Conservation (phyloP, 2,113 vertebrate species). For the Struthidea cinerea region DNA sequence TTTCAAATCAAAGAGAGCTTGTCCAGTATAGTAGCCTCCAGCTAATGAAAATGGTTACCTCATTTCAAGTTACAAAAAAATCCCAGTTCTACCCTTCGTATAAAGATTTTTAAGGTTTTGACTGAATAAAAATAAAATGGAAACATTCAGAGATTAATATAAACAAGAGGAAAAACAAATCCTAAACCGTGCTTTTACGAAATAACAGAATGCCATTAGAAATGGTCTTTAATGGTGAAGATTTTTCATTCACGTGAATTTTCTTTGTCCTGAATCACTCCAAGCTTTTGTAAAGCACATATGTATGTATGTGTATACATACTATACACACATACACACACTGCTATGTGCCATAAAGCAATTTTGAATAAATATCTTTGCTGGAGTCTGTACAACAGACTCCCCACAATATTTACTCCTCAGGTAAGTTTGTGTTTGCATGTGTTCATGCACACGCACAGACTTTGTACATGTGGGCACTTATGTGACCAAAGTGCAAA, state of each 20-base stretch:
- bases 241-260: conserved; percentile 48
- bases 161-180: neutral
- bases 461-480: conserved; percentile 73
- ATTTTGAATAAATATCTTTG: conserved; percentile 65
- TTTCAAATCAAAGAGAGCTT: conserved; percentile 1
- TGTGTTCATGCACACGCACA: conserved; percentile 36
- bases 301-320: neutral
- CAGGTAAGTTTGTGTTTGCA: conserved; percentile 54
- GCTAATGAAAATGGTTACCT: neutral
- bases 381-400: conserved; percentile 34
- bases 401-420: conserved; percentile 54
- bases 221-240: conserved; percentile 54
- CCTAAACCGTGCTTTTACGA: conserved; percentile 37
- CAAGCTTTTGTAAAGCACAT: conserved; percentile 51
- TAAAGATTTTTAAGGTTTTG: conserved; percentile 9
- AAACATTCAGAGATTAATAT: conserved; percentile 52
- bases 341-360: conserved; percentile 44
- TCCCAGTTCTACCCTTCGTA: neutral
- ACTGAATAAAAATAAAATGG: conserved; percentile 17
- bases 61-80: conserved; percentile 6
- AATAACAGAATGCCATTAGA: conserved; percentile 57
- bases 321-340: neutral
- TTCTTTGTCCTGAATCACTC: conserved; percentile 61
- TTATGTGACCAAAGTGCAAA: conserved; percentile 73
- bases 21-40: conserved; percentile 29